These are phyloP conservation scores for Pipa parva DNA, from an alignment of 2,113 vertebrate species.

Conservation along the genomic window DNA sequence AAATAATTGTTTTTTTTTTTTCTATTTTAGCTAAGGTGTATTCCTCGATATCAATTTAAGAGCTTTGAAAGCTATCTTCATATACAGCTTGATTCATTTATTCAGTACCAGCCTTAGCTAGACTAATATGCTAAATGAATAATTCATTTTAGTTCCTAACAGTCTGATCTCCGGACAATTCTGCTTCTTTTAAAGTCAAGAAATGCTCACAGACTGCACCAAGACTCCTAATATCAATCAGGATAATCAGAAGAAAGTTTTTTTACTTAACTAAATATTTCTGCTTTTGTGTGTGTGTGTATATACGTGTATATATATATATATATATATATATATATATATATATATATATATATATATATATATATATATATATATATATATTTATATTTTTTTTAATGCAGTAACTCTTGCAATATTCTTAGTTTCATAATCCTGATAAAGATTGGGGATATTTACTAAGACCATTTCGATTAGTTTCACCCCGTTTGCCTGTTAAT, in stretches of 20 bases:
- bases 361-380: too few relatives aligned
- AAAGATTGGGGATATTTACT: too few relatives aligned
- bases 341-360: too few relatives aligned
- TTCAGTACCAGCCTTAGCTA: conserved; percentile 31
- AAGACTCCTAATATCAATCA: conserved; percentile 18
- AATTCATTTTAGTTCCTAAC: conserved; percentile 32
- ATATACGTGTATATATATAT: too few relatives aligned
- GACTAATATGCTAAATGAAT: conserved; percentile 39
- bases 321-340: too few relatives aligned
- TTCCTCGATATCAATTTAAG: conserved; percentile 27
- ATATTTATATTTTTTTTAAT: too few relatives aligned
- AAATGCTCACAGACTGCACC: conserved; percentile 15
- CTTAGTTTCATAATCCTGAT: too few relatives aligned
- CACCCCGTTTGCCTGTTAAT: too few relatives aligned
- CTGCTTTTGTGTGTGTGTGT: too few relatives aligned
- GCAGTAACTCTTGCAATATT: too few relatives aligned
- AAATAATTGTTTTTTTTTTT: conserved; percentile 15
- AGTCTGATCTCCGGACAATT: conserved; percentile 33
- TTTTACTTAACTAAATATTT: too few relatives aligned
- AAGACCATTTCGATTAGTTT: too few relatives aligned
- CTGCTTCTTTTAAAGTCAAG: conserved; percentile 27
- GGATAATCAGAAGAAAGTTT: conserved; percentile 4
- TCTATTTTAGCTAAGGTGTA: conserved; percentile 18
- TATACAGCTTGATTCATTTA: conserved; percentile 40
- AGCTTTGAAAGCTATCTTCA: conserved; percentile 37